These are phyloP conservation scores for Deilephila porcellus DNA, from an alignment of 2,888 invertebrate genomes.

Conservation along the genomic window DNA sequence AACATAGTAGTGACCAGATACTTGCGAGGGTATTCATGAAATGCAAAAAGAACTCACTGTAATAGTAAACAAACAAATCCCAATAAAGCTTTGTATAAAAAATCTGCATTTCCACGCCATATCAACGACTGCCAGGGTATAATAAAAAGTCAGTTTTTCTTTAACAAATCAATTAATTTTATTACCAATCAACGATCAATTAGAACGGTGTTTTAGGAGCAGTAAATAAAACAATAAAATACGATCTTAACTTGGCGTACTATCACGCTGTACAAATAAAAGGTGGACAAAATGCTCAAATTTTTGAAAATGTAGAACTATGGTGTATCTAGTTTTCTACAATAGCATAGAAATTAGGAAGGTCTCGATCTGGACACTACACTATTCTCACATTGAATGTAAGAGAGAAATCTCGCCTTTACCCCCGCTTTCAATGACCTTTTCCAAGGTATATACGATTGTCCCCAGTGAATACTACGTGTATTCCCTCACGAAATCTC, in stretches of 20 bases:
- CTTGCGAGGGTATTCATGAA: background rate
- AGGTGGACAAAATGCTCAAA: background rate
- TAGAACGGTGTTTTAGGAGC: background rate
- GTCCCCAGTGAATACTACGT: no score
- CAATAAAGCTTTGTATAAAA: conserved; percentile 23
- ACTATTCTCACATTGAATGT: no score
- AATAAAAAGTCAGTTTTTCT: conserved; percentile 2
- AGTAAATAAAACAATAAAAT: background rate
- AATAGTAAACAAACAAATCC: conserved; percentile 45
- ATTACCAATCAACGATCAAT: conserved; percentile 39
- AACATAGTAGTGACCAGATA: no score
- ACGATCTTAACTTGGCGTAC: background rate
- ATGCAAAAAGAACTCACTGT: conserved; percentile 51
- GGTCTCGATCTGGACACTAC: no score
- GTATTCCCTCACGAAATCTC: no score
- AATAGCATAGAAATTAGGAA: no score
- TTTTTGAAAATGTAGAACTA: background rate
- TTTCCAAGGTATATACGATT: no score
- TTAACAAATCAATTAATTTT: conserved; percentile 32
- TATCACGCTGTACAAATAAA: background rate
- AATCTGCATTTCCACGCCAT: conserved; percentile 21
- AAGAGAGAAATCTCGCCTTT: no score
- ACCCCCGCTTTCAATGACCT: no score
- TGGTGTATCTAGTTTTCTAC: no score
- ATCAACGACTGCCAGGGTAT: conserved; percentile 1